Evolutionary conservation across 2,113 vertebrate genomes (phyloP).

Genomic region (Myrmecophaga tridactyla): DNA sequence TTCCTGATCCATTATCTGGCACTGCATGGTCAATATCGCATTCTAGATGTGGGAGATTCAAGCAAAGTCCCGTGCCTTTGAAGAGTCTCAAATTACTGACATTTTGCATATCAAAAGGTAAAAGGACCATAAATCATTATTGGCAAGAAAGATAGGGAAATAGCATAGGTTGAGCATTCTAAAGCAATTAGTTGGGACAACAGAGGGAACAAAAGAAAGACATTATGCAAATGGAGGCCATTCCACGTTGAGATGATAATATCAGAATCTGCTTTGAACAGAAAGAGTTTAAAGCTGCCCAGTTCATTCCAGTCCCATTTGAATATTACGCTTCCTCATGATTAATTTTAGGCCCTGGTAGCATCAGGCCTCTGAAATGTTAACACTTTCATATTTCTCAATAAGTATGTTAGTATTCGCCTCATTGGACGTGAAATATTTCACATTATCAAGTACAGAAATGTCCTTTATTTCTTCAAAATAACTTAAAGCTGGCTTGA

Average conservation of each 20-base stretch:
- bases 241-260: conserved; percentile 48
- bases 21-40: not conserved
- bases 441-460: not conserved
- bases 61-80: not conserved
- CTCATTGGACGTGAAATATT: conserved; percentile 24
- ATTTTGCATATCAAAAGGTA: conserved; percentile 31
- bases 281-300: conserved; percentile 29
- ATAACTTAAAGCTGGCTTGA: not conserved
- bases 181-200: conserved; percentile 60
- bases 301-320: conserved; percentile 15
- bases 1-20: not conserved
- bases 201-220: conserved; percentile 34
- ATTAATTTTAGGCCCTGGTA: not conserved
- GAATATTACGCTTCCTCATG: conserved; percentile 46
- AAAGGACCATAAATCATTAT: not conserved
- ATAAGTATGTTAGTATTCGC: not conserved
- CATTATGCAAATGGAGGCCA: conserved; percentile 44
- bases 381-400: conserved; percentile 45
- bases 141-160: conserved; percentile 32
- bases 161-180: conserved; percentile 29
- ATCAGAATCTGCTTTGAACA: conserved; percentile 36
- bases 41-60: not conserved
- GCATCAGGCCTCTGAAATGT: not conserved
- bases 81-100: conserved; percentile 15
- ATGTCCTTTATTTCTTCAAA: conserved; percentile 7